Percentiles rank a stretch among this genome's conserved stretches.
Evolutionary conservation across 1,140 invertebrate species (phyloP).

Genomic region (Drosophila ambigua): DNA sequence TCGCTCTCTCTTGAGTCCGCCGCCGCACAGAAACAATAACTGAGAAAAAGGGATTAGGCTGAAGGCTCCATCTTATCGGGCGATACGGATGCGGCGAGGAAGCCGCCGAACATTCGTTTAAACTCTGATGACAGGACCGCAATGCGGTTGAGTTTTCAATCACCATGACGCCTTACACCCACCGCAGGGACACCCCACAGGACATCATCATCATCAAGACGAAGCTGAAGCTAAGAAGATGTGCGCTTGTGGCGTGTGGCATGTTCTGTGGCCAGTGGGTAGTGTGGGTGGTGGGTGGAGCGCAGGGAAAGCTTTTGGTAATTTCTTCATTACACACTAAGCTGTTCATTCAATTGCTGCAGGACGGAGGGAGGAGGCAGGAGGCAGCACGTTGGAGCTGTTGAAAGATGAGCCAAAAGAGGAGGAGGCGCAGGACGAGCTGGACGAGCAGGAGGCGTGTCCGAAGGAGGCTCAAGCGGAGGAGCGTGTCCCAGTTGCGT

Average conservation of each 20-base stretch:
- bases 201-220: constrained; percentile 35
- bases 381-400: too few species aligned
- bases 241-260: constrained; percentile 5
- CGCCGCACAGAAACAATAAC: constrained; percentile 37
- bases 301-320: constrained; percentile 57
- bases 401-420: too few species aligned
- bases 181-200: constrained; percentile 37
- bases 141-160: constrained; percentile 79
- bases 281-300: background rate
- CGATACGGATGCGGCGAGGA: constrained; percentile 21
- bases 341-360: constrained; percentile 68
- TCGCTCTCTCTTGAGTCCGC: constrained; percentile 2
- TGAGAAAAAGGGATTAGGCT: constrained; percentile 66
- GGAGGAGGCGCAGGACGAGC: too few species aligned
- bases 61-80: constrained; percentile 64
- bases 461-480: background rate
- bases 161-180: constrained; percentile 58
- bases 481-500: constrained; percentile 1
- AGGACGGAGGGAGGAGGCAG: background rate
- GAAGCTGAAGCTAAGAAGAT: constrained; percentile 22
- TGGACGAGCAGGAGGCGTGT: too few species aligned
- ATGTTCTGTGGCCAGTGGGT: too few species aligned
- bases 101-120: constrained; percentile 72
- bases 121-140: constrained; percentile 77
- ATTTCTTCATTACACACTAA: constrained; percentile 80